These are phyloP conservation scores for Bufotes viridis DNA, from an alignment of 2,797 vertebrate genomes.

Conservation along the genomic window DNA sequence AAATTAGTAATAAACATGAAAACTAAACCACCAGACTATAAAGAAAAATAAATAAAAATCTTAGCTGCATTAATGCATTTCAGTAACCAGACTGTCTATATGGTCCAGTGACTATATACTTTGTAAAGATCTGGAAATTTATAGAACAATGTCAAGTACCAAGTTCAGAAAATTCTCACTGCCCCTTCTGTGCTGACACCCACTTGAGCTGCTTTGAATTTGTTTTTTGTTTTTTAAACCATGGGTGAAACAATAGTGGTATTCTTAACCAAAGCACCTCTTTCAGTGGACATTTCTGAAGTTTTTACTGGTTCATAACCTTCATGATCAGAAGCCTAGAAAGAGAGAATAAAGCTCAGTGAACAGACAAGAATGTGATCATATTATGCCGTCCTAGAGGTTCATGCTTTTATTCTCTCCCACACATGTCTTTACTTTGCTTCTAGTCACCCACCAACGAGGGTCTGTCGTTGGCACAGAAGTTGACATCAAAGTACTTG, in stretches of 20 bases:
- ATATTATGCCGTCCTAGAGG: slow-evolving; percentile 85
- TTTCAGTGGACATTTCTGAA: slow-evolving; percentile 77
- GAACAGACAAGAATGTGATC: slow-evolving; percentile 90
- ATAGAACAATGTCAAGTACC: slow-evolving; percentile 62
- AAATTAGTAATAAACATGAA: too few relatives aligned
- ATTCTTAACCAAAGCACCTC: slow-evolving; percentile 73
- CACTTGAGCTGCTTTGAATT: slow-evolving; percentile 53
- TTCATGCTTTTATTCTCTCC: slow-evolving; percentile 93
- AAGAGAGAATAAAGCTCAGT: slow-evolving; percentile 82
- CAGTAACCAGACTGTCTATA: background rate
- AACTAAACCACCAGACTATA: background rate
- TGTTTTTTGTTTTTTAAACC: slow-evolving; percentile 65
- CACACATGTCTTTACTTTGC: slow-evolving; percentile 87
- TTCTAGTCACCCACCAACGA: slow-evolving; percentile 86
- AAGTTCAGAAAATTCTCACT: slow-evolving; percentile 65
- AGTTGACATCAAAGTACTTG: slow-evolving; percentile 95
- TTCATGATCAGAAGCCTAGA: slow-evolving; percentile 85
- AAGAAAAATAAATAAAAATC: background rate
- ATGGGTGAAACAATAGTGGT: slow-evolving; percentile 73
- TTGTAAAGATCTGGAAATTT: slow-evolving; percentile 7
- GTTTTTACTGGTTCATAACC: slow-evolving; percentile 75
- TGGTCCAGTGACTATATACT: background rate
- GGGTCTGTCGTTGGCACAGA: slow-evolving; percentile 84
- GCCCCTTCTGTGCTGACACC: slow-evolving; percentile 53
- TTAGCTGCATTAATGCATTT: background rate